These are phyloP conservation scores for Nebria ingens DNA, from an alignment of 1,140 invertebrate genomes.

Conservation along the genomic window DNA sequence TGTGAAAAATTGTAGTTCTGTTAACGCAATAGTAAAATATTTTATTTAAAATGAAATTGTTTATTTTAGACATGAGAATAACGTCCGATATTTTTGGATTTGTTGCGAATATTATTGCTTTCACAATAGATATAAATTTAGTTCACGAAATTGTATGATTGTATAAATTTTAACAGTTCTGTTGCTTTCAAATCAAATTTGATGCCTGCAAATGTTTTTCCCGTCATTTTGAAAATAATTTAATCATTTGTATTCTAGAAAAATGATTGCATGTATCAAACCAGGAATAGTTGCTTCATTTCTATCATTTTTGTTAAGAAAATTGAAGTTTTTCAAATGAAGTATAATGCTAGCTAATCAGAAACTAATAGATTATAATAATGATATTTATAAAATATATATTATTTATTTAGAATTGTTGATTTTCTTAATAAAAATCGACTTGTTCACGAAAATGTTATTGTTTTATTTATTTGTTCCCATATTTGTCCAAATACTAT, in stretches of 20 bases:
- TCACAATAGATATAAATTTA: not conserved
- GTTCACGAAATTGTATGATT: not conserved
- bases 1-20: not conserved
- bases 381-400: not conserved
- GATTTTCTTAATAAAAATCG: not conserved
- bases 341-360: too few species aligned
- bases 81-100: not conserved
- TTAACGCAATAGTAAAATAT: not conserved
- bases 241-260: not conserved
- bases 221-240: not conserved
- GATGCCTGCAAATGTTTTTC: too few species aligned
- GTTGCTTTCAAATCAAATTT: too few species aligned
- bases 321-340: too few species aligned
- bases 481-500: too few species aligned
- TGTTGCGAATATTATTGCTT: not conserved
- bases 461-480: too few species aligned
- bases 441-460: not conserved
- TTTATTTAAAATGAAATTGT: not conserved
- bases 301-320: too few species aligned
- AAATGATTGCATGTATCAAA: not conserved
- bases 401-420: not conserved
- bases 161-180: too few species aligned
- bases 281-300: too few species aligned
- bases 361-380: not conserved
- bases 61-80: not conserved